Percentiles rank a stretch among this genome's conserved stretches.
phyloP scores from a whole-genome alignment of 2,113 vertebrate species.

The Mormyrus iriodes region DNA sequence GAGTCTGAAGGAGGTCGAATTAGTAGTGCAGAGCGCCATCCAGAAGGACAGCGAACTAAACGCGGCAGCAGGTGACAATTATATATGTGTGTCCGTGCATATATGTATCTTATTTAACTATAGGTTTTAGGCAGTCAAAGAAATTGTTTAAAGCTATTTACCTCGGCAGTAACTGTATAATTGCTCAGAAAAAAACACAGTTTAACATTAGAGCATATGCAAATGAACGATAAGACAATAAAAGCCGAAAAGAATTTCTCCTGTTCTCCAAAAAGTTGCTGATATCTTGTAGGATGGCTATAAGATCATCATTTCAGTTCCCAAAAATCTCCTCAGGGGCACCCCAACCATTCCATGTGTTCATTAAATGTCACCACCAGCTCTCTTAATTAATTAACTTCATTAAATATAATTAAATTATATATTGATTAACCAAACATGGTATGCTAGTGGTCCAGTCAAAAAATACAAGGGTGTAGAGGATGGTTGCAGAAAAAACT shows the following conservation, averaged over 20 bases:
- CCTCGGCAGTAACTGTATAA: neutral
- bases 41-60: slow-evolving; percentile 44
- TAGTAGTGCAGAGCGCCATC: slow-evolving; percentile 58
- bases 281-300: neutral
- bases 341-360: neutral
- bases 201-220: neutral
- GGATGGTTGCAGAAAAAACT: neutral
- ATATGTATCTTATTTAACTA: neutral
- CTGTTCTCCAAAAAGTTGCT: no score
- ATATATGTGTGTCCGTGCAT: neutral
- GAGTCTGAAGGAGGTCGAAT: slow-evolving; percentile 50
- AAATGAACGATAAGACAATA: neutral
- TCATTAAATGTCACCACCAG: neutral
- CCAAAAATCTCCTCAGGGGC: neutral
- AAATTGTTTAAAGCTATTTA: neutral
- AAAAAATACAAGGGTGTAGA: neutral
- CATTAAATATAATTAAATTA: neutral
- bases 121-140: neutral
- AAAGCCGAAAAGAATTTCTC: neutral
- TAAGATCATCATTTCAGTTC: neutral
- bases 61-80: slow-evolving; percentile 39
- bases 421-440: neutral
- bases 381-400: neutral
- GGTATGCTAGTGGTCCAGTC: neutral
- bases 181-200: neutral